A percentile compares a stretch with the other conserved stretches of the same genome.
Evolutionary conservation across 2,797 vertebrate species (phyloP).

Genomic region (Tadarida brasiliensis): DNA sequence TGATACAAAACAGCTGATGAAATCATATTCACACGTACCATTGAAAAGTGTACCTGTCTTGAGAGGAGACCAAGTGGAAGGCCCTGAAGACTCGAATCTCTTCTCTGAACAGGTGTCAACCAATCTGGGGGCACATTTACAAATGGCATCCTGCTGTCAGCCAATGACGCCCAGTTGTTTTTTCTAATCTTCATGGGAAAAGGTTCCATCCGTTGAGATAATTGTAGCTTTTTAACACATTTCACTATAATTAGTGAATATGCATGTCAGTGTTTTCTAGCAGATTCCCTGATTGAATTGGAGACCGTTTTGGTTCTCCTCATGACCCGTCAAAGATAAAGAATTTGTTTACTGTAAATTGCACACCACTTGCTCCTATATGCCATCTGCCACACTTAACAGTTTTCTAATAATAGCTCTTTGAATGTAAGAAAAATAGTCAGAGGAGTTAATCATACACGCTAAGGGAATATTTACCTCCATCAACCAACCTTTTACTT

Average conservation of each 20-base stretch:
- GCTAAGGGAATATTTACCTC: slow-evolving; percentile 73
- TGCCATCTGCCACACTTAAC: slow-evolving; percentile 93
- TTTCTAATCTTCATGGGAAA: slow-evolving; percentile 76
- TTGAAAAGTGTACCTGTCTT: slow-evolving; percentile 51
- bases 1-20: slow-evolving; percentile 16
- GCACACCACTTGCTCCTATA: slow-evolving; percentile 90
- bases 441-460: slow-evolving; percentile 70
- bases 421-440: slow-evolving; percentile 83
- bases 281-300: slow-evolving; percentile 88
- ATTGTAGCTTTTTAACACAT: slow-evolving; percentile 80
- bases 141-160: slow-evolving; percentile 65
- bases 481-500: slow-evolving; percentile 55
- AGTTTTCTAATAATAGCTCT: slow-evolving; percentile 90
- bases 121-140: slow-evolving; percentile 73
- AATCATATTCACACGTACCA: neutral
- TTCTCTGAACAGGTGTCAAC: slow-evolving; percentile 70
- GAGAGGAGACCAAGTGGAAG: slow-evolving; percentile 55
- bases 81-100: slow-evolving; percentile 3
- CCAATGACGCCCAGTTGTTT: slow-evolving; percentile 64
- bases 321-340: slow-evolving; percentile 96
- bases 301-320: slow-evolving; percentile 90
- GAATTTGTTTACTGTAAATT: slow-evolving; percentile 97
- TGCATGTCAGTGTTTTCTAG: slow-evolving; percentile 85
- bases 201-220: slow-evolving; percentile 76
- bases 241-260: slow-evolving; percentile 79